Evolutionary conservation across 2,888 invertebrate genomes (phyloP).

Genomic region (Nomada ferruginata): DNA sequence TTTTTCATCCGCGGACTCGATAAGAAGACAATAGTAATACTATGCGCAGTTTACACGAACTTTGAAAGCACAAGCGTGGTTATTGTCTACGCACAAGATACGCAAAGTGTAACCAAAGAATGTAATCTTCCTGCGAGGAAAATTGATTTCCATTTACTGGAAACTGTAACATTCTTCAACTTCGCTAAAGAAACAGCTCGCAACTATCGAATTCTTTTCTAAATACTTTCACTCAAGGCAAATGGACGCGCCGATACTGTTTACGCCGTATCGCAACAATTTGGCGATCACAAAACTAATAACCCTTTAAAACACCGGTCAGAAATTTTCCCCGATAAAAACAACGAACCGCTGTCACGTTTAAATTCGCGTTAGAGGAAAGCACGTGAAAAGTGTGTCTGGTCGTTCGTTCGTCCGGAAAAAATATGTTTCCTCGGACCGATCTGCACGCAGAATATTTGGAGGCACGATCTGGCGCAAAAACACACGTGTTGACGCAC

Average conservation of each 20-base stretch:
- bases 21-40: constrained; percentile 57
- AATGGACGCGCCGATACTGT: background rate
- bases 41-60: constrained; percentile 35
- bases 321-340: background rate
- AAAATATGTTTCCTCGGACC: background rate
- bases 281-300: background rate
- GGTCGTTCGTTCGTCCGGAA: background rate
- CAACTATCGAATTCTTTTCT: too few species aligned
- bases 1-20: constrained; percentile 43
- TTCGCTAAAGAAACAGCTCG: too few species aligned
- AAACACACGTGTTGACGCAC: constrained; percentile 48
- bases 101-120: background rate
- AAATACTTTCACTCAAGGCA: background rate
- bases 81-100: background rate
- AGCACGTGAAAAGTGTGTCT: background rate
- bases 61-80: background rate
- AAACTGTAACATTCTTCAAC: too few species aligned
- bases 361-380: constrained; percentile 11
- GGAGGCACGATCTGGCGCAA: constrained; percentile 40
- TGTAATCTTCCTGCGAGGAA: background rate
- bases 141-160: background rate
- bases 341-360: background rate
- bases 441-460: background rate
- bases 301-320: too few species aligned
- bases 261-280: constrained; percentile 1